A percentile compares a stretch with the other conserved stretches of the same genome.
Conservation (phyloP, 2,797 vertebrate genomes). For the Crax fasciolata region DNA sequence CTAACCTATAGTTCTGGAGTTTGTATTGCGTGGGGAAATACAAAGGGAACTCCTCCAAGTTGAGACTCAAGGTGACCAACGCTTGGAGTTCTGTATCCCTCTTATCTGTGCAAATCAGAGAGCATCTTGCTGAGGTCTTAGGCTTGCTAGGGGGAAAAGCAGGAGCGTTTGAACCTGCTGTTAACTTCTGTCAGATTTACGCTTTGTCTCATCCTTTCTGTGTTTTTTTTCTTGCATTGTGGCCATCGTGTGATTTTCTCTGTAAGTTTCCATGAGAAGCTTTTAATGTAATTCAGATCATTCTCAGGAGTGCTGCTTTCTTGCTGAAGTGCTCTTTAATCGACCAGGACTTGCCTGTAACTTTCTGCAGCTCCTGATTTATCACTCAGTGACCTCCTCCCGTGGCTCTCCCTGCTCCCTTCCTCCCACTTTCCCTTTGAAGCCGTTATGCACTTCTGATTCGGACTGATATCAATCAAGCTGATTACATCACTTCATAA, state of each 20-base stretch:
- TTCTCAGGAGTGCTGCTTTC: slow-evolving; percentile 13
- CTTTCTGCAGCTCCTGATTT: slow-evolving; percentile 29
- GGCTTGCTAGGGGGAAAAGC: too few relatives aligned
- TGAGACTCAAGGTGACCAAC: too few relatives aligned
- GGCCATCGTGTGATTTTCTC: background rate
- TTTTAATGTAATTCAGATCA: background rate
- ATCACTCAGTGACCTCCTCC: background rate
- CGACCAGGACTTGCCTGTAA: background rate
- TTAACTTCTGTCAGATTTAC: background rate
- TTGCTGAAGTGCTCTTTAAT: background rate
- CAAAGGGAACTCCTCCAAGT: fast-evolving
- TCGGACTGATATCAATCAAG: background rate
- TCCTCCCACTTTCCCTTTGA: background rate
- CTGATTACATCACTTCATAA: background rate
- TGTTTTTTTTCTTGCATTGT: background rate
- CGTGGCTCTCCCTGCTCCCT: background rate
- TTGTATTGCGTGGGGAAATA: background rate
- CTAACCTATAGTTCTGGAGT: background rate
- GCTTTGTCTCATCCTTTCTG: background rate
- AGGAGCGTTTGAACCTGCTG: background rate
- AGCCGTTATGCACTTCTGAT: background rate
- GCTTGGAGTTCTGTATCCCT: background rate
- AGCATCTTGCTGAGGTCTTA: background rate
- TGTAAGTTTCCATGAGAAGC: background rate
- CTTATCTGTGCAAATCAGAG: background rate